Conservation (phyloP, 2,797 vertebrate genomes). For the Hoplostethus mediterraneus region DNA sequence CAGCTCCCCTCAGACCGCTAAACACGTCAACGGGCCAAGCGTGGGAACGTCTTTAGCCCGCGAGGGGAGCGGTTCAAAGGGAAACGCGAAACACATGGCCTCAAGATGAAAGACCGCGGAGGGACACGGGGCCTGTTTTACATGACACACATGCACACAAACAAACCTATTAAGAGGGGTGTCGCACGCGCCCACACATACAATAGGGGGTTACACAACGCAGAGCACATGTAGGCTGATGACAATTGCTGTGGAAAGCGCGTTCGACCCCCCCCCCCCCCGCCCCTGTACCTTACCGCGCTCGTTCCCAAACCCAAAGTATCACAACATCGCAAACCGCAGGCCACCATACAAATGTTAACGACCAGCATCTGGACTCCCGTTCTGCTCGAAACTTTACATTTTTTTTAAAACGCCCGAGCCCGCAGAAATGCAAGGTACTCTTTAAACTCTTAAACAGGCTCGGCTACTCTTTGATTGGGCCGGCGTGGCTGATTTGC, state of each 20-base stretch:
- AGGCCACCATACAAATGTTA: constrained; percentile 3
- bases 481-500: constrained; percentile 57
- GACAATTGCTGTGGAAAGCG: constrained; percentile 46
- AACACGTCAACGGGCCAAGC: constrained; percentile 67
- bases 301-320: background rate
- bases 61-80: constrained; percentile 62
- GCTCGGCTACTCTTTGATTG: constrained; percentile 42
- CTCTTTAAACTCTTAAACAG: constrained; percentile 16
- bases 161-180: constrained; percentile 46
- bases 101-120: constrained; percentile 66
- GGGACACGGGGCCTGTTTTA: constrained; percentile 81
- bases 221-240: constrained; percentile 11
- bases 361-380: constrained; percentile 3
- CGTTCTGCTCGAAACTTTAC: constrained; percentile 29
- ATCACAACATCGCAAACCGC: constrained; percentile 2
- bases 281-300: constrained; percentile 15
- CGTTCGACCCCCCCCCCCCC: constrained; percentile 31
- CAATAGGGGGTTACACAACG: constrained; percentile 42
- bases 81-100: constrained; percentile 61
- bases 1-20: constrained; percentile 67
- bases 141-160: constrained; percentile 51
- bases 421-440: background rate
- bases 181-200: constrained; percentile 20
- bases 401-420: constrained; percentile 16
- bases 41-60: constrained; percentile 57